Conservation (phyloP, 1,140 invertebrate genomes). For the Rhagoletis zephyria region DNA sequence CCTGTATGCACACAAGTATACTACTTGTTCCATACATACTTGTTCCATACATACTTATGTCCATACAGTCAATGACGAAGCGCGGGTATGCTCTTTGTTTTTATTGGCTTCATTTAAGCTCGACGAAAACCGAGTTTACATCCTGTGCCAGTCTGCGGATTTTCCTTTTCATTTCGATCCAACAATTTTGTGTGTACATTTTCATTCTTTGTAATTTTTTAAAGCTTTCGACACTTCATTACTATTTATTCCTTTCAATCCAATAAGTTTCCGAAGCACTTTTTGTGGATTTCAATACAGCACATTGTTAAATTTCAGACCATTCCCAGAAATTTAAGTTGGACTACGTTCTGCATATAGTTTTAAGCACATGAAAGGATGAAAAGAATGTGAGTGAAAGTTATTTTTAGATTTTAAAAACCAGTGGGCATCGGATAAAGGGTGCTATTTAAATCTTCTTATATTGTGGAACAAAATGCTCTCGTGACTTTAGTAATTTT, state of each 20-base stretch:
- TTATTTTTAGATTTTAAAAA: too few relatives aligned
- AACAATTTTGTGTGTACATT: not conserved
- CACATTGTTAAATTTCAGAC: too few relatives aligned
- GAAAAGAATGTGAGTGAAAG: too few relatives aligned
- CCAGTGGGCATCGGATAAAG: too few relatives aligned
- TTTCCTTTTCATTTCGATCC: not conserved
- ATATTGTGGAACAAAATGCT: too few relatives aligned
- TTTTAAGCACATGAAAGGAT: too few relatives aligned
- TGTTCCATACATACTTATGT: not conserved
- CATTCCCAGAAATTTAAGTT: not conserved
- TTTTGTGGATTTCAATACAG: not conserved
- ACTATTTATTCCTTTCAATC: constrained; percentile 3
- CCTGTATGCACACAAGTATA: not conserved
- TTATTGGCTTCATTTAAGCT: not conserved
- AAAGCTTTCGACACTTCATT: not conserved
- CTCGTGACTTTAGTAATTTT: too few relatives aligned
- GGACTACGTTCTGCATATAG: too few relatives aligned
- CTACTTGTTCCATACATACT: not conserved
- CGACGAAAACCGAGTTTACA: not conserved
- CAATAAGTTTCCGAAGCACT: not conserved
- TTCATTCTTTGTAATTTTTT: not conserved
- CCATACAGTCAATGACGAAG: too few relatives aligned
- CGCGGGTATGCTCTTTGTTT: not conserved
- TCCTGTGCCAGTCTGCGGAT: not conserved
- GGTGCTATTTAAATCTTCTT: too few relatives aligned